Base-by-base conservation (phyloP, 1,140 invertebrate genomes). In the Anadara kagoshimensis region DNA sequence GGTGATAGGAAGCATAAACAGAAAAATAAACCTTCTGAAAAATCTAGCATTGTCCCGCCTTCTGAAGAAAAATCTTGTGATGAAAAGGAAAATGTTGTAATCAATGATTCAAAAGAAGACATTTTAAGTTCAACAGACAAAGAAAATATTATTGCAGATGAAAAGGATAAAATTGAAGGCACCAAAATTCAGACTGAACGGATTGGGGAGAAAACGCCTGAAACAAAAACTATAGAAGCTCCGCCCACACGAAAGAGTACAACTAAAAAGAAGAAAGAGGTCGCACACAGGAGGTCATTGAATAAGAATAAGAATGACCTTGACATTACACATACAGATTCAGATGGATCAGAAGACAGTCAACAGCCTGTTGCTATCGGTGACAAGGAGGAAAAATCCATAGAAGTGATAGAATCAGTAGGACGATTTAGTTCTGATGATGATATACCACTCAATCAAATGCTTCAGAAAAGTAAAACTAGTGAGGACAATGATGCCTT, bases 201-300 rank as follows among this genome's bases (percentile, higher is more conserved):
- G 20, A 45, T 36, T 36, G 29, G 29, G 18, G 79, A 81, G 58
- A 73, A 80, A 64, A 83, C 82, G 16, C 78, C 80, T 67, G 74
- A 79, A 14, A 69, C 51, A 24, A 68, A 69, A 43, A 74, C 44
- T 7, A 29, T 57, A 10, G 12, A 26, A n/a, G 59, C 54, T 10
- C 66, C 59, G 0, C 75, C 73, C 18, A 43, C 45, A 12, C 75
- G 78, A 57, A 73, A 72, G 18, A 82, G 78, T 43, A 80, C 83
- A 11, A 79, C 83, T 24, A 81, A 84, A 49, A 73, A 76, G 29
- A 83, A 83, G 45, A 80, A 80, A 26, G 78, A 77, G 45, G 78
- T 64, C 7, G 75, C 76, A 47, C 66, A 76, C 49, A 81, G 56
- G 41, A 65, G 66, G 12, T 51, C 62, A 10, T 20, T 64, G 8